These are phyloP conservation scores for Tylochromis polylepis DNA, from an alignment of 2,113 vertebrate genomes.

Conservation along the genomic window DNA sequence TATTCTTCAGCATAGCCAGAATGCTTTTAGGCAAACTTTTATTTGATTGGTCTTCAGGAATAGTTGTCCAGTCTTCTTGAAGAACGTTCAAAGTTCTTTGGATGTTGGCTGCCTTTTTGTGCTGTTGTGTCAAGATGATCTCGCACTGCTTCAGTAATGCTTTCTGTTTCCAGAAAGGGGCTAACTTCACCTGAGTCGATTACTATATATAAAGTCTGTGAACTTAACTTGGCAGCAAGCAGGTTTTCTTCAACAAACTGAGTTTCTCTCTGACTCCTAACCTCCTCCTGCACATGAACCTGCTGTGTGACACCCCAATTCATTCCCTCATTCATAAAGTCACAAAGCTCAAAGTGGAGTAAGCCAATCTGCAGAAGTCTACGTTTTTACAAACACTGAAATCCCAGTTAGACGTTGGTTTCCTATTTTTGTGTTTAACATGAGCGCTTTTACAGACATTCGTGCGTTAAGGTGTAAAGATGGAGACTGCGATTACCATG, in stretches of 20 bases:
- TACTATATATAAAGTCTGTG: background rate
- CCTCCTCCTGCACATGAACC: background rate
- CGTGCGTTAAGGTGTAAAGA: background rate
- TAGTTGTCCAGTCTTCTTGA: background rate
- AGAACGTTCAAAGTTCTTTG: background rate
- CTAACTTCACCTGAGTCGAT: background rate
- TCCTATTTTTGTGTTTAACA: background rate
- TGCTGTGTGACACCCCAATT: background rate
- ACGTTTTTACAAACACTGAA: background rate
- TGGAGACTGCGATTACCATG: background rate
- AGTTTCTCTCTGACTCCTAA: background rate
- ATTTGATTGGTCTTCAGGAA: background rate
- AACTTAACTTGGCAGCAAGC: background rate
- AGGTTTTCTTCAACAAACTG: background rate
- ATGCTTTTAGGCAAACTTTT: background rate
- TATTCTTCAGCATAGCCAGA: background rate
- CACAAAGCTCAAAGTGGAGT: background rate
- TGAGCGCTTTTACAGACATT: background rate
- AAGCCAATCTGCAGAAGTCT: background rate
- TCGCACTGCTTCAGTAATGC: background rate
- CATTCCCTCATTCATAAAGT: background rate
- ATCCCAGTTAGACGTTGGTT: background rate
- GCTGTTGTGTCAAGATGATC: background rate
- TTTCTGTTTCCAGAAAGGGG: background rate
- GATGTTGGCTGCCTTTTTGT: background rate